Conservation (phyloP, 2,113 vertebrate species). For the Trinectes maculatus region DNA sequence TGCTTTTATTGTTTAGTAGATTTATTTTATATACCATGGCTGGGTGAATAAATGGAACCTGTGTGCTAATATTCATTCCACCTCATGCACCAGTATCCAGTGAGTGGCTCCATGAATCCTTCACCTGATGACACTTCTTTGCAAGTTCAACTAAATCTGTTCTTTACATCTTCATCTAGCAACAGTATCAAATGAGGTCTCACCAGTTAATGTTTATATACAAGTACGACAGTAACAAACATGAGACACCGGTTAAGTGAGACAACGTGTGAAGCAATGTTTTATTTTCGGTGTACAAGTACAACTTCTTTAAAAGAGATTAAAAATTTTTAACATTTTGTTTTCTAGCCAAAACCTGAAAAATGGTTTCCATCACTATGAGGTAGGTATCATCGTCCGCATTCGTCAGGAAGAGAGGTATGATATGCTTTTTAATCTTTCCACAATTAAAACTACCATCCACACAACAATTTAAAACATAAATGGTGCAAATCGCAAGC, state of each 20-base stretch:
- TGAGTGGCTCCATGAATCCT: background rate
- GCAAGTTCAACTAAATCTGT: accelerated
- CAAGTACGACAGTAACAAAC: background rate
- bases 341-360: slow-evolving; percentile 39
- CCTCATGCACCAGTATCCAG: background rate
- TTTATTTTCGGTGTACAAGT: slow-evolving; percentile 78
- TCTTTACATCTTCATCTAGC: background rate
- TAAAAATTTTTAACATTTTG: slow-evolving; percentile 64
- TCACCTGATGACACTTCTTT: slow-evolving; percentile 5
- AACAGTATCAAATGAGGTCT: background rate
- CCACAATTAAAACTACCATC: slow-evolving; percentile 65
- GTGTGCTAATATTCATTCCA: no score
- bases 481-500: slow-evolving; percentile 33
- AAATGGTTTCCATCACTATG: background rate
- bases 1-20: no score
- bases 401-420: slow-evolving; percentile 27
- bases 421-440: slow-evolving; percentile 40
- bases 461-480: slow-evolving; percentile 62
- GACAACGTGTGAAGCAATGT: slow-evolving; percentile 74
- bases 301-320: slow-evolving; percentile 73
- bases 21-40: no score
- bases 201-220: background rate
- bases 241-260: slow-evolving; percentile 24
- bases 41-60: no score
- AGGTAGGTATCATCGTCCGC: slow-evolving; percentile 6